phyloP scores from a whole-genome alignment of 2,888 invertebrate genomes.

The Hirtodrosophila cameraria region DNA sequence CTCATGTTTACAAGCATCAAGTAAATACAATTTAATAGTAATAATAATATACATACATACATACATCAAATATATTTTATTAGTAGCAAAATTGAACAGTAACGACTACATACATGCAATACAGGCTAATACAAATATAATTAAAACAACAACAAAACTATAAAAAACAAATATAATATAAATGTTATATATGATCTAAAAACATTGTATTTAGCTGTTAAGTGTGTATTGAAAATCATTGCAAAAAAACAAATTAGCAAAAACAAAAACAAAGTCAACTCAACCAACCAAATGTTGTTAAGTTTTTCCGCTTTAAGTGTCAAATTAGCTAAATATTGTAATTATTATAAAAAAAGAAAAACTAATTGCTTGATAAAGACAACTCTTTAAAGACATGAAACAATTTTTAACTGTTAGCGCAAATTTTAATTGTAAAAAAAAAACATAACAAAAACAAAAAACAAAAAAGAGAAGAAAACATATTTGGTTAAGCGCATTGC shows the following conservation, averaged over 20 bases:
- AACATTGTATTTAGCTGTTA: conserved; percentile 52
- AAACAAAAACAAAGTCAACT: conserved; percentile 51
- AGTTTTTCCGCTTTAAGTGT: conserved; percentile 81
- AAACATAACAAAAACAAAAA: conserved; percentile 23
- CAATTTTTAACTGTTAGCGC: conserved; percentile 77
- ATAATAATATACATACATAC: conserved; percentile 38
- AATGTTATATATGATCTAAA: conserved; percentile 62
- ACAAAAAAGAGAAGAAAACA: conserved; percentile 21
- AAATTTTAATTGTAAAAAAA: conserved; percentile 76
- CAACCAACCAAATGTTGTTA: conserved; percentile 71
- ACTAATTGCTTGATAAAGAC: conserved; percentile 57
- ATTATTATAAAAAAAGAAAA: conserved; percentile 52
- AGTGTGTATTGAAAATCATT: conserved; percentile 70
- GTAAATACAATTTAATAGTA: conserved; percentile 48
- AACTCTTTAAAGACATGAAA: conserved; percentile 46
- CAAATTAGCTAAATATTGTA: conserved; percentile 78
- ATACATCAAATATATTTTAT: conserved; percentile 77
- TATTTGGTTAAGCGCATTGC: conserved; percentile 64
- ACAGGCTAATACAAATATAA: conserved; percentile 35
- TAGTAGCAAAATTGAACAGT: conserved; percentile 74
- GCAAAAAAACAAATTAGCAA: conserved; percentile 29
- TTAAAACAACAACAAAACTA: conserved; percentile 25
- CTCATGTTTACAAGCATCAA: conserved; percentile 55
- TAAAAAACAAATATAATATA: conserved; percentile 33
- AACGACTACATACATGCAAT: conserved; percentile 45